Evolutionary conservation across 2,797 vertebrate species (phyloP).

Genomic region (Pseudomugil gertrudae): DNA sequence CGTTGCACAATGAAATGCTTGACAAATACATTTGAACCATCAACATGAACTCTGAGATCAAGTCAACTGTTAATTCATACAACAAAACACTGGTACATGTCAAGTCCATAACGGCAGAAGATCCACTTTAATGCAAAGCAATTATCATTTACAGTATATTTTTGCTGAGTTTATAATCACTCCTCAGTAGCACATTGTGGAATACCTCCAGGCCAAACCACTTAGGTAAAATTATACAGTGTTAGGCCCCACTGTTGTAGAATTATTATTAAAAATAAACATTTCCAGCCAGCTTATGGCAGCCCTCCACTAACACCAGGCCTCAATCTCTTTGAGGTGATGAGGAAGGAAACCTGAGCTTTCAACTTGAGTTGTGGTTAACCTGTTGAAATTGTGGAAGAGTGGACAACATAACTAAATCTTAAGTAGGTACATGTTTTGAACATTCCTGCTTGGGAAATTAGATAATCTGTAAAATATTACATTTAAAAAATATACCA

Average conservation of each 20-base stretch:
- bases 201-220: constrained; percentile 77
- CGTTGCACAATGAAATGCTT: constrained; percentile 2
- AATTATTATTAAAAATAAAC: constrained; percentile 85
- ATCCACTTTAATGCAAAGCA: constrained; percentile 58
- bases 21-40: constrained; percentile 17
- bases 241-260: constrained; percentile 65
- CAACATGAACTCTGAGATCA: constrained; percentile 14
- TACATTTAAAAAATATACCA: constrained; percentile 30
- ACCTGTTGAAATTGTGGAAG: constrained; percentile 48
- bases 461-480: constrained; percentile 1
- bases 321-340: constrained; percentile 43
- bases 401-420: constrained; percentile 7
- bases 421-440: background rate
- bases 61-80: background rate
- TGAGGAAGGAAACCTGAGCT: constrained; percentile 69
- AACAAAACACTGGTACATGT: background rate
- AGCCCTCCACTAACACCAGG: constrained; percentile 51
- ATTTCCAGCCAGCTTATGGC: constrained; percentile 53
- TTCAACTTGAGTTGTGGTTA: constrained; percentile 57
- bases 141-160: constrained; percentile 76
- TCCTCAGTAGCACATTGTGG: constrained; percentile 65
- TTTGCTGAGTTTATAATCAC: constrained; percentile 70
- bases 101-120: constrained; percentile 32
- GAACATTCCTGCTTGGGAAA: background rate
- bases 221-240: constrained; percentile 80